phyloP scores from a whole-genome alignment of 2,888 invertebrate genomes.

The Gymnocheta viridis region DNA sequence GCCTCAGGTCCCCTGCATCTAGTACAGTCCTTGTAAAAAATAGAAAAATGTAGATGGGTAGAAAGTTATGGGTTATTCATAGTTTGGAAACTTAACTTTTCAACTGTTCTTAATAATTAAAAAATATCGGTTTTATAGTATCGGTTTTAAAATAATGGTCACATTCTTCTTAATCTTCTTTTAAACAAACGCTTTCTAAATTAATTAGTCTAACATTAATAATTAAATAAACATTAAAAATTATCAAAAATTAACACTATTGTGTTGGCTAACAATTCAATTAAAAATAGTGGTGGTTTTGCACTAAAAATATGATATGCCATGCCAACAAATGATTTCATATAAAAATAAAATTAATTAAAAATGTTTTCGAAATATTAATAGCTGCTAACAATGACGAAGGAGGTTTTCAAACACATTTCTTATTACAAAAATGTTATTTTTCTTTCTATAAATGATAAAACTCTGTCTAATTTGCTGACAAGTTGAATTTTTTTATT shows the following conservation, averaged over 20 bases:
- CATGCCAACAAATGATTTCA: background rate
- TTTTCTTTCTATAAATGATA: background rate
- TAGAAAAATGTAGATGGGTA: background rate
- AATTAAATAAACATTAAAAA: slow-evolving; percentile 34
- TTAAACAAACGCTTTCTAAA: slow-evolving; percentile 25
- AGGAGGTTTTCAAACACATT: background rate
- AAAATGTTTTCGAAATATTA: background rate
- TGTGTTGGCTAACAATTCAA: slow-evolving; percentile 1
- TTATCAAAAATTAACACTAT: slow-evolving; percentile 19
- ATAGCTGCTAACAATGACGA: background rate
- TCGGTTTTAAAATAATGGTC: background rate
- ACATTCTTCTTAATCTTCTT: background rate
- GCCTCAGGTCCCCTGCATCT: background rate
- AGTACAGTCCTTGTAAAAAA: background rate
- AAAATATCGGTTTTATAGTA: background rate
- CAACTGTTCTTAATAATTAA: background rate
- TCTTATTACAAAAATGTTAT: background rate
- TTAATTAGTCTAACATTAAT: slow-evolving; percentile 11
- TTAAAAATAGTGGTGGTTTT: background rate
- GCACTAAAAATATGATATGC: background rate
- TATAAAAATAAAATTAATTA: background rate
- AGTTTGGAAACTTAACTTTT: background rate
- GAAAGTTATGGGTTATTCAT: background rate
- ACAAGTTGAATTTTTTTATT: slow-evolving; percentile 43
- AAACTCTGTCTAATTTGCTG: slow-evolving; percentile 36